A percentile compares a stretch with the other conserved stretches of the same genome.
These are phyloP conservation scores for Poeciliopsis infans DNA, from an alignment of 2,797 vertebrate genomes.

Conservation along the genomic window DNA sequence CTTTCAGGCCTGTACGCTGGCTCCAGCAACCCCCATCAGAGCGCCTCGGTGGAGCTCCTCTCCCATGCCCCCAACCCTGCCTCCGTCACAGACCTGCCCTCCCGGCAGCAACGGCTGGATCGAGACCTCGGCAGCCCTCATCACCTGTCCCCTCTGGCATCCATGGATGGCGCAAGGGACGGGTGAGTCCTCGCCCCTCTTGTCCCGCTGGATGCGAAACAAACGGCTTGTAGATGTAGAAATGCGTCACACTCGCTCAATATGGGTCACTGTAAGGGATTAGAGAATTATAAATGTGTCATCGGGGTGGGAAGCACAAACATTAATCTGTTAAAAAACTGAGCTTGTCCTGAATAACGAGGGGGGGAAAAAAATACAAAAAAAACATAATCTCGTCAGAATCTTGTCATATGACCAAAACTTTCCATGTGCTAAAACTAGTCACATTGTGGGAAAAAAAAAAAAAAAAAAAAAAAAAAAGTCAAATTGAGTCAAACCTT, in stretches of 20 bases:
- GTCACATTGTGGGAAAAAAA: neutral
- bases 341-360: slow-evolving; percentile 11
- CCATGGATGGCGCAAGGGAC: slow-evolving; percentile 84
- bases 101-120: slow-evolving; percentile 86
- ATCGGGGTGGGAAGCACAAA: slow-evolving; percentile 30
- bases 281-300: slow-evolving; percentile 26
- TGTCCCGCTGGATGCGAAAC: neutral
- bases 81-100: slow-evolving; percentile 78
- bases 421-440: neutral
- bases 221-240: neutral
- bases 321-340: slow-evolving; percentile 10
- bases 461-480: neutral
- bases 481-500: neutral
- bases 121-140: slow-evolving; percentile 83
- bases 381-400: neutral
- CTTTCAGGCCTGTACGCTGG: slow-evolving; percentile 90
- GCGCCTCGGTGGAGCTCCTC: slow-evolving; percentile 83
- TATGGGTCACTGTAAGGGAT: slow-evolving; percentile 4
- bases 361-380: neutral
- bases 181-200: slow-evolving; percentile 81
- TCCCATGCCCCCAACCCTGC: slow-evolving; percentile 76
- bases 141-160: slow-evolving; percentile 86
- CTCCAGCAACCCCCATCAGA: slow-evolving; percentile 84
- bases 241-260: slow-evolving; percentile 17
- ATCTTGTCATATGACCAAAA: neutral